These are phyloP conservation scores for Cyphomyrmex costatus DNA, from an alignment of 1,140 invertebrate species.

Conservation along the genomic window DNA sequence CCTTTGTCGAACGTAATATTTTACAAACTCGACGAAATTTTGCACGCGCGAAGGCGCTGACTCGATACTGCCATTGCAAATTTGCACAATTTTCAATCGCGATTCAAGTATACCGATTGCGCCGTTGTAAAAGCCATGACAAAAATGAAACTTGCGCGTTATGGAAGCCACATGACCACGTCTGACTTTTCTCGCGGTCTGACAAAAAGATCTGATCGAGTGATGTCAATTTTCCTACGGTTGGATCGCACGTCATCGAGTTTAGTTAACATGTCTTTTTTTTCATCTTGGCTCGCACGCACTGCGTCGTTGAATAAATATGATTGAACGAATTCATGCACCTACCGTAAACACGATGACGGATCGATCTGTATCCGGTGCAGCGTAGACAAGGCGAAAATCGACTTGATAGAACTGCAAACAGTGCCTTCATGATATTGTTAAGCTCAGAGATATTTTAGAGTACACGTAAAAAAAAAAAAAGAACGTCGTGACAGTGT, in stretches of 20 bases:
- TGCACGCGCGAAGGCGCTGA: conserved; percentile 32
- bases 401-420: conserved; percentile 67
- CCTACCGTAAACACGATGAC: conserved; percentile 4
- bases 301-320: background rate
- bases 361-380: background rate
- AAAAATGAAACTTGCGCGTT: conserved; percentile 34
- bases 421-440: conserved; percentile 73
- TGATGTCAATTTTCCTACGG: conserved; percentile 49
- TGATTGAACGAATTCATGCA: background rate
- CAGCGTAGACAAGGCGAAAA: background rate
- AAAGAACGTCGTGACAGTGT: conserved; percentile 4
- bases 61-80: conserved; percentile 71
- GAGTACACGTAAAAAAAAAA: conserved; percentile 24
- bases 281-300: background rate
- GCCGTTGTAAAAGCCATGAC: conserved; percentile 28
- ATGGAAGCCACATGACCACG: background rate
- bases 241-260: conserved; percentile 19
- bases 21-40: conserved; percentile 28
- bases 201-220: conserved; percentile 54
- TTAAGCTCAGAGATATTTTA: conserved; percentile 75
- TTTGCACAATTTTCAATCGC: conserved; percentile 55
- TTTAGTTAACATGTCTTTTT: background rate
- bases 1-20: conserved; percentile 35
- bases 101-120: conserved; percentile 8
- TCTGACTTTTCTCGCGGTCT: conserved; percentile 26